Evolutionary conservation across 2,797 vertebrate species (phyloP).

Genomic region (Pseudotriccus pelzelni): DNA sequence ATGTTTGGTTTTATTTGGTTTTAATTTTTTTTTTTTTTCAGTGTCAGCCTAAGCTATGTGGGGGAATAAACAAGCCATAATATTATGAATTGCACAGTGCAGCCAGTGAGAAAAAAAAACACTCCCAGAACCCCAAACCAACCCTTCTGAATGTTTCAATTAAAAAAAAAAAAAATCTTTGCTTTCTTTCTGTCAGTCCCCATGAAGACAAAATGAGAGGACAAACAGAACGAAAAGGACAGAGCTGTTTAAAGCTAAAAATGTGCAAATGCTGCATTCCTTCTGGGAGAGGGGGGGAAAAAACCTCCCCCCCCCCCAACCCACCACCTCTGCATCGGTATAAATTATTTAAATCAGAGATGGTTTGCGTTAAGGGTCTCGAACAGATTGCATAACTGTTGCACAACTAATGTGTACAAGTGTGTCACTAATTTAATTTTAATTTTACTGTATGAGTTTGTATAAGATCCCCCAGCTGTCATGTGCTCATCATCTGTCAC

Average conservation of each 20-base stretch:
- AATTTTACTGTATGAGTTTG: constrained; percentile 81
- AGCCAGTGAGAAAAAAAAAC: background rate
- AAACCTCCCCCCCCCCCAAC: background rate
- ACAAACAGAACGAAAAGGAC: background rate
- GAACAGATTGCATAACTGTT: constrained; percentile 82
- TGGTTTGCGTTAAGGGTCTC: constrained; percentile 37
- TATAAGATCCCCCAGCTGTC: constrained; percentile 84
- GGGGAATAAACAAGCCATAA: background rate
- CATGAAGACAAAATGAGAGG: background rate
- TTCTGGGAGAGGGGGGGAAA: background rate
- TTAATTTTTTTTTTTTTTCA: background rate
- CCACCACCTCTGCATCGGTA: background rate
- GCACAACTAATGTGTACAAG: constrained; percentile 81
- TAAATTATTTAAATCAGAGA: constrained; percentile 51
- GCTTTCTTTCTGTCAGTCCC: background rate
- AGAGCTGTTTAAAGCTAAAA: constrained; percentile 7
- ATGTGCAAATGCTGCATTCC: constrained; percentile 6
- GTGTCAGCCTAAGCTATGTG: background rate
- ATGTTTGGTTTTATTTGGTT: background rate
- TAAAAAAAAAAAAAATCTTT: background rate
- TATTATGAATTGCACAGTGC: background rate
- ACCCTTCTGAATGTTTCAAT: background rate
- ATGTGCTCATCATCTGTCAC: constrained; percentile 83
- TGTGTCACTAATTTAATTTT: constrained; percentile 86
- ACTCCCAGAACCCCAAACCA: background rate